Evolutionary conservation across 2,888 invertebrate species (phyloP).

Genomic region (Thyatira batis): DNA sequence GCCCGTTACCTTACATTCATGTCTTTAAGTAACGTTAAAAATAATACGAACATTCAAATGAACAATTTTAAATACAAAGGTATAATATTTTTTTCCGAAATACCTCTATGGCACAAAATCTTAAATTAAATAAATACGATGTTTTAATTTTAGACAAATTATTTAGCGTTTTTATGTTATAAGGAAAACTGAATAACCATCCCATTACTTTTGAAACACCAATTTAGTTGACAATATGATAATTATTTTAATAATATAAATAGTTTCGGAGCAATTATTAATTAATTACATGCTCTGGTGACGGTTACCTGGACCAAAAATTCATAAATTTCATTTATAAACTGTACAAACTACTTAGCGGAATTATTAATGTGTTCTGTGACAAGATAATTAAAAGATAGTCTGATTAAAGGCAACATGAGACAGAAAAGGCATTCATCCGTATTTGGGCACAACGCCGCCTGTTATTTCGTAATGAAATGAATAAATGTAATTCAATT

Average conservation of each 20-base stretch:
- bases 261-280: not conserved
- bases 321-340: not conserved
- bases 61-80: not conserved
- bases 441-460: constrained; percentile 24
- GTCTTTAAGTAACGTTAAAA: constrained; percentile 34
- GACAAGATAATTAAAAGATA: constrained; percentile 6
- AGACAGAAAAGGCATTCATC: constrained; percentile 9
- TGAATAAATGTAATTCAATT: constrained; percentile 36
- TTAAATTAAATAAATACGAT: too few relatives aligned
- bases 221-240: not conserved
- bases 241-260: not conserved
- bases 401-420: constrained; percentile 18
- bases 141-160: too few relatives aligned
- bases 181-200: too few relatives aligned
- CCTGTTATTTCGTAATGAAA: constrained; percentile 30
- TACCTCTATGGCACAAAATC: too few relatives aligned
- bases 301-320: not conserved
- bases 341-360: not conserved
- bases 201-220: too few relatives aligned
- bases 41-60: constrained; percentile 29
- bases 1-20: constrained; percentile 41
- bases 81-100: not conserved
- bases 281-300: not conserved
- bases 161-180: too few relatives aligned
- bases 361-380: not conserved